Conservation (phyloP, 2,888 invertebrate species). For the Acanthoscelides obtectus region DNA sequence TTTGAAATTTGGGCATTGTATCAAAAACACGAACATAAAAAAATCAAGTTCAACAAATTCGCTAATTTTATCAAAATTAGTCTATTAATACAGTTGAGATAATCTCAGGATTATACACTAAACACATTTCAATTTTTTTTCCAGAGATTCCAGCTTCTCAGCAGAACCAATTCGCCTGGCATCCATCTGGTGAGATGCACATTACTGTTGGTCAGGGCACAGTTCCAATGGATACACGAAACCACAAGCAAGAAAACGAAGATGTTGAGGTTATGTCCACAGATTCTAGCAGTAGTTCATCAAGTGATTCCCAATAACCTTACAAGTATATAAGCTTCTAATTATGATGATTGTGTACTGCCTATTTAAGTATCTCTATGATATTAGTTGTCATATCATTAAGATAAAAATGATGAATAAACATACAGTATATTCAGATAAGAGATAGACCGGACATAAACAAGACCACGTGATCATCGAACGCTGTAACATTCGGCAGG, state of each 20-base stretch:
- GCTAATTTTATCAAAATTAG: too few relatives aligned
- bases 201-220: slow-evolving; percentile 71
- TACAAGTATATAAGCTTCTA: slow-evolving; percentile 9
- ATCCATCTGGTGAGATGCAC: slow-evolving; percentile 78
- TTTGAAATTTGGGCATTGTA: too few relatives aligned
- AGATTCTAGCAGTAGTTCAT: slow-evolving; percentile 91
- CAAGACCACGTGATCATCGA: too few relatives aligned
- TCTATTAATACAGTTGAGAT: too few relatives aligned
- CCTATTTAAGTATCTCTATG: background rate
- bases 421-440: too few relatives aligned
- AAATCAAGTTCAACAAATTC: too few relatives aligned
- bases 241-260: slow-evolving; percentile 64
- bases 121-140: too few relatives aligned
- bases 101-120: too few relatives aligned
- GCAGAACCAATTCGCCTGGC: slow-evolving; percentile 84
- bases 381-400: background rate
- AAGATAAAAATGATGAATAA: background rate
- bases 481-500: too few relatives aligned
- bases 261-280: slow-evolving; percentile 97
- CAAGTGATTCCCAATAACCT: slow-evolving; percentile 87
- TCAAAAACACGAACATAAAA: too few relatives aligned
- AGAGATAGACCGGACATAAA: too few relatives aligned
- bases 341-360: background rate
- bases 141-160: slow-evolving; percentile 71
- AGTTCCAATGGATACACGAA: slow-evolving; percentile 64